Base-by-base conservation (phyloP, 1,140 invertebrate species). In the Zaprionus lachaisei region DNA sequence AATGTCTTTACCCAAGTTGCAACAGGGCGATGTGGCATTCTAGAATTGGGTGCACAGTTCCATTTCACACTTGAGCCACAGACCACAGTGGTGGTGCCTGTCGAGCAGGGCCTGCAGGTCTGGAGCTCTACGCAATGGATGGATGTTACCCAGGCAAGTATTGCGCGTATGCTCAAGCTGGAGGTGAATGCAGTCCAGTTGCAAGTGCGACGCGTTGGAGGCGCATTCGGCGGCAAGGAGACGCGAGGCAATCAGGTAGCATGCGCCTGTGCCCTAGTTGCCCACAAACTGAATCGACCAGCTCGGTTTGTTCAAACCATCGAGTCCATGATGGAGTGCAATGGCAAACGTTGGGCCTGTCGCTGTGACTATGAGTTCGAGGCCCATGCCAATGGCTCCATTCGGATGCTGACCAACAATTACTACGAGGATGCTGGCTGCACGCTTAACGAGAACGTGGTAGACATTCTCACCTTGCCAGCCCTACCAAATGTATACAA, bases 201-300 rank as follows among this genome's bases (percentile, higher is more conserved):
- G 2, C 92, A 94, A 73, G 94, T 96, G 0, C 93, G 94, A 56
- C 93, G 96, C 28, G 51, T 97, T 0, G 96, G 96, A 0, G 96
- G 96, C 17, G 95, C 92, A 1, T 97, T 96, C 76, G 96, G 96
- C 1, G 93, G 94, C 14, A 96, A 97, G 92, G 94, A 95, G 20
- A 94, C 94, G 1, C 93, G 96, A 14, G 83, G 93, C 7, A 92
- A 92, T 2, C 92, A 94, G 22, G 91, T 95, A 3, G 93, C 95
- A 0, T 94, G 94, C 38, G 95, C 95, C 1, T 95, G 95, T 61
- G 95, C 96, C 0, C 73, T 97, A 2, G 96, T 94, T 1, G 95
- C 95, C 14, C 87, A 94, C 56, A 94, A 94, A 34, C 81, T 96
- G 38, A 94, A 95, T 81, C 83, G 93, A 12, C 95, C 96, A 0